Evolutionary conservation across 2,888 invertebrate genomes (phyloP).

Genomic region (Oligia strigilis): DNA sequence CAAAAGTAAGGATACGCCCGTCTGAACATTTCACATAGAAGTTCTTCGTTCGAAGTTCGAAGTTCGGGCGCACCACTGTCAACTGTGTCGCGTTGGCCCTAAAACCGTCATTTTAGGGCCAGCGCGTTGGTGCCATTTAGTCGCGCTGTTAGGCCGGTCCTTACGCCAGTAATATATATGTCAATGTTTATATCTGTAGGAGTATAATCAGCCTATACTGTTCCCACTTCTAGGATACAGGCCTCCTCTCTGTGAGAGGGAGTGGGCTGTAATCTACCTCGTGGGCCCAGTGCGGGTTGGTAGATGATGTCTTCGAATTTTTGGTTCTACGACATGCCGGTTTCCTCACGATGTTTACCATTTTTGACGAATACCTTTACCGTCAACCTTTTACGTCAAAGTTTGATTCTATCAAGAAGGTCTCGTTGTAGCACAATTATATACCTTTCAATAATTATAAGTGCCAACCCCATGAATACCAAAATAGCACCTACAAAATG

Average conservation of each 20-base stretch:
- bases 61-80: no score
- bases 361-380: not conserved
- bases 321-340: not conserved
- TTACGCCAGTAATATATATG: no score
- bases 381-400: not conserved
- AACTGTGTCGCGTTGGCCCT: no score
- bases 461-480: slow-evolving; percentile 6
- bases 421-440: not conserved
- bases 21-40: no score
- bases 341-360: not conserved
- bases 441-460: not conserved
- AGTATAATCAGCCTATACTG: no score
- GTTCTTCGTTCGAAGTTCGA: no score
- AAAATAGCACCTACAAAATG: slow-evolving; percentile 31
- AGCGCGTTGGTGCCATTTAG: no score
- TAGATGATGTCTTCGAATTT: not conserved
- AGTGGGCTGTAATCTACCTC: not conserved
- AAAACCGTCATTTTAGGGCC: no score
- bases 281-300: not conserved
- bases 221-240: not conserved
- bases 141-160: no score
- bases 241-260: not conserved
- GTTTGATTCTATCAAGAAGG: not conserved
- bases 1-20: no score
- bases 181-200: no score